Base-by-base conservation (phyloP, 2,797 vertebrate species). In the Gobionotothen gibberifrons region DNA sequence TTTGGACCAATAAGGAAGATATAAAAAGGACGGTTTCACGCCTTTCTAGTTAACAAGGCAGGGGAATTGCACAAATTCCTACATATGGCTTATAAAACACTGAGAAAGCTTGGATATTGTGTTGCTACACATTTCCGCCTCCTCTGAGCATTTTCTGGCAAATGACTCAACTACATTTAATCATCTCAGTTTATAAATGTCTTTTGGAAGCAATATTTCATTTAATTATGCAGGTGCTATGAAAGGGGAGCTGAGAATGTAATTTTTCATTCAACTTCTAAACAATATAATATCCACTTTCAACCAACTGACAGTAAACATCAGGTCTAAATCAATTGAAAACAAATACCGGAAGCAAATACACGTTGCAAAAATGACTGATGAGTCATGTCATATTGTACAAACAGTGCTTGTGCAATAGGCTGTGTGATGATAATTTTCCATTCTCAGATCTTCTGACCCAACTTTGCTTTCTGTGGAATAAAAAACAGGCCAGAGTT, bases 401-500 rank as follows among this genome's bases (percentile, higher is more conserved):
- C 72, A 83, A 86, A 86, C 81, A 68, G 47, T 26, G 60, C 77
- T 89, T 80, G 78, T 80, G 82, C 87, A 89, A 83, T 39, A 57
- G 75, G 67, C 78, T 87, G 36, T 47, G 55, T 55, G 79, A 85
- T 83, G 76, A 79, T 80, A 14, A 76, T 88, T 89, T 89, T 88
- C 85, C 88, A 74, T 80, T 75, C 76, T 75, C 74, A 99, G 81
- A 96, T 97, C 94, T 98, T 98, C 95, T 96, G 96, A 87, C 96
- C 96, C 94, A 98, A 94, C 91, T 99, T 98, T 89, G 97, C 96
- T 97, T 99, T 99, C 97, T 98, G 95, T 86, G 92, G 93, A 91
- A 91, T 90, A 59, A 83, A 73, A 82, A 79, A 88, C 49, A 76
- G 26, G 69, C 70, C n/a, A 2, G 51, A 53, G 76, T 90, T 83